Base-by-base conservation (phyloP, 2,797 vertebrate species). In the Coregonus ussuriensis region DNA sequence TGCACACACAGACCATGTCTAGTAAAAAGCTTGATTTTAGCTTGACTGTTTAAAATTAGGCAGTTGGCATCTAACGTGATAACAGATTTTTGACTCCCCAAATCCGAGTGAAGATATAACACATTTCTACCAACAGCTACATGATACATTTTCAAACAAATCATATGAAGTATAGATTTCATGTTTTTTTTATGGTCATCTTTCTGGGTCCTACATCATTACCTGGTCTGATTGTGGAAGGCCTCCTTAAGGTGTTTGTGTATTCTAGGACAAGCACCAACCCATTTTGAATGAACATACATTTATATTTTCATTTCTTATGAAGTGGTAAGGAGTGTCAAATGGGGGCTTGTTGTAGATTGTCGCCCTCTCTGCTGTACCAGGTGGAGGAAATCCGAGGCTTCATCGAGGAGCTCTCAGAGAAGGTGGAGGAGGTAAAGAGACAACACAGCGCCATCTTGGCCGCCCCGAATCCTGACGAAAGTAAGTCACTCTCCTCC, bases 321-420 rank as follows among this genome's bases (percentile, higher is more conserved):
- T 9, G 37, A 59, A 62, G 56, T 62, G 56, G 21, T 25, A 7
- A 25, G 21, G 4, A 6, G 54, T 21, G n/a, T 62, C 56, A 21
- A 25, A 7, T 62, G 56, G n/a, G 16, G 18, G n/a, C 18, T 7
- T 62, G 41, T 47, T 47, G 37, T 41, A 41, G 7, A 41, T 4
- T 15, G 1, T 25, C 62, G 62, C 35, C 29, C 54, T 66, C 25
- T 75, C 29, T 74, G 31, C 47, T 37, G 70, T 66, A 79, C 25
- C 83, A 96, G 95, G 95, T 96, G 85, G 95, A 96, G 81, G 95
- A 96, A 88, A 96, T 96, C 72, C 93, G 95, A 3, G 92, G 94
- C 21, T 95, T 94, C 90, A 96, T 96, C 1, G 95, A 96, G 83
- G 93, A 94, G 83, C 94, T 96, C 7, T 89, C 94, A 0, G 95